phyloP scores from a whole-genome alignment of 2,888 invertebrate species.

The Drosophila tripunctata region DNA sequence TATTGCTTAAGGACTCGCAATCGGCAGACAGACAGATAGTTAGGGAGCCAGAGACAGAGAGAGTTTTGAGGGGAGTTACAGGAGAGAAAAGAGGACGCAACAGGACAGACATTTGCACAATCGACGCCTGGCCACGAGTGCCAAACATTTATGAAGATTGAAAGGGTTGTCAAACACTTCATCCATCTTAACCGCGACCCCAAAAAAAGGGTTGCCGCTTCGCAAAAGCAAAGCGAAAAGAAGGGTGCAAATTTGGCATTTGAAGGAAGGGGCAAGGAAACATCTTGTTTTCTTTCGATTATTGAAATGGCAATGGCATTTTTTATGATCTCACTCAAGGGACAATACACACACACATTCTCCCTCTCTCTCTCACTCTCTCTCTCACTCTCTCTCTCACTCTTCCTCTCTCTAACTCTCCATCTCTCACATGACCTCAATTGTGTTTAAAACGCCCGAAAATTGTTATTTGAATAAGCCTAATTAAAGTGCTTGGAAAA shows the following conservation, averaged over 20 bases:
- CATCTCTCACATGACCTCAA: constrained; percentile 67
- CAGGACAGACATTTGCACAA: constrained; percentile 40
- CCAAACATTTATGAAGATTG: constrained; percentile 83
- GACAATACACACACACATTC: no score
- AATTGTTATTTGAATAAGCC: constrained; percentile 59
- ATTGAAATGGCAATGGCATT: constrained; percentile 60
- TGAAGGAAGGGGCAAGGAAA: constrained; percentile 39
- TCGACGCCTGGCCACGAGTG: constrained; percentile 69
- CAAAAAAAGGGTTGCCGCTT: constrained; percentile 38
- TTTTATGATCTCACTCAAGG: constrained; percentile 62
- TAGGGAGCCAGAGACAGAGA: background rate
- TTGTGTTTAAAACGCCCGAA: constrained; percentile 46
- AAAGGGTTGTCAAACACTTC: constrained; percentile 84
- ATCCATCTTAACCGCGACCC: constrained; percentile 71
- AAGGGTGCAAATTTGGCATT: constrained; percentile 53
- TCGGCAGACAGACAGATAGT: constrained; percentile 16
- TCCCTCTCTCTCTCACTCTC: constrained; percentile 22
- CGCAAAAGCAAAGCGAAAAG: constrained; percentile 13
- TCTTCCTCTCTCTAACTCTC: background rate
- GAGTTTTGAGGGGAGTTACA: no score
- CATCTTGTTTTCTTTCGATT: constrained; percentile 82
- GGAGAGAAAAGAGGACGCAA: background rate
- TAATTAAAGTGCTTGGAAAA: constrained; percentile 39
- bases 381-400: constrained; percentile 12
- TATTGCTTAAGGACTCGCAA: constrained; percentile 52